Base-by-base conservation (phyloP, 2,888 invertebrate genomes). In the Heliconius charithonia region DNA sequence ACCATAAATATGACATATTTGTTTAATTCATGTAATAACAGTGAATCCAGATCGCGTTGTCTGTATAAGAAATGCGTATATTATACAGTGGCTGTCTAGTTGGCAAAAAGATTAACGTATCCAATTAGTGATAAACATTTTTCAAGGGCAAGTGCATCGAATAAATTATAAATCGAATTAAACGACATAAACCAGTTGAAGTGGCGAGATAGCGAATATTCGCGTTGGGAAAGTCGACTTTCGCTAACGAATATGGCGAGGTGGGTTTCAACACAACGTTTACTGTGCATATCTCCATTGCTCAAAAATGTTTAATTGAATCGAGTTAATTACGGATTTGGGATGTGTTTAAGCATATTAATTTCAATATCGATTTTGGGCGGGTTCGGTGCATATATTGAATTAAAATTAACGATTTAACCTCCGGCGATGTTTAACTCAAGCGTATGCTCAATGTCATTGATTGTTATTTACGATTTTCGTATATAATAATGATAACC, bases 161-260 rank as follows among this genome's bases (percentile, higher is more conserved):
- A 77, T 79, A 75, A 72, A 77, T 75, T 75, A 62, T 59, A 62
- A 51, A 78, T 59, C 62, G 25, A 63, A 74, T 69, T 69, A 69
- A 41, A 6, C 41, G 69, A 63, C 37, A 27, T 19, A 72, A 79
- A 83, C 85, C 87, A 86, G 87, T 88, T 87, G 37, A 37, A 10
- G 10, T 10, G 88, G 88, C 88, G 89, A 88, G 91, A 89, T 85
- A 91, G 89, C 88, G 89, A 90, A 89, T 88, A 89, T 89, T 86
- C 88, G 84, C 72, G 74, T 81, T 87, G 19, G 84, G 79, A 86
- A 84, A 87, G 85, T 84, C 91, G 88, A 92, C 93, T 93, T 93
- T 93, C 93, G 89, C 91, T 85, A 83, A 87, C 92, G 82, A 88
- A 92, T 91, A 93, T 89, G 92, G 93, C 81, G 85, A 84, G 84